Base-by-base conservation (phyloP, 2,888 invertebrate species). In the Linnaemya vulpina region DNA sequence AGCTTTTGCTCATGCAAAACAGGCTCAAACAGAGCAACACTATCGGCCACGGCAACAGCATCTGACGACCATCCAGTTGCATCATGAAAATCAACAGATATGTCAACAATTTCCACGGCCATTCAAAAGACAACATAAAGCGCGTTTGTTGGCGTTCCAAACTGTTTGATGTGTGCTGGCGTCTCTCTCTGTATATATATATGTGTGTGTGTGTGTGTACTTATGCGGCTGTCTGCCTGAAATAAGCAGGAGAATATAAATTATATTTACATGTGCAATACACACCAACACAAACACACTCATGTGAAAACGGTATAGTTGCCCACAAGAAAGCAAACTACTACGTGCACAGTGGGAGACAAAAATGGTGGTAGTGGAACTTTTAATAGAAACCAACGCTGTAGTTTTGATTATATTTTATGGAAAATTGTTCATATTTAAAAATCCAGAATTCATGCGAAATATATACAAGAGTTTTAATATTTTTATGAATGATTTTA, bases 31-130 rank as follows among this genome's bases (percentile, higher is more conserved):
- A 30, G 8, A 15, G n/a, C 22, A 40, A n/a, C 35, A 62, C 30
- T 30, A 5, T 5, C 30, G 30, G 30, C 30, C 4, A 40, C 9
- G 60, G 43, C 60, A 46, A 38, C 60, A 78, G 62, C 67, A 53
- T 43, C 13, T 30, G 67, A 74, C 77, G 73, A 83, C 60, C 71
- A n/a, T n/a, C n/a, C n/a, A 83, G 67, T 77, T 53, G 67, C 25
- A 38, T 68, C 73, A 68, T 49, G n/a, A 74, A 68, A 79, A 80
- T 65, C 63, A 80, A 62, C 80, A 67, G 67, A 70, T 76, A 79
- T 53, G 80, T 71, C 75, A 76, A 71, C 58, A 70, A 71, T 58
- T 70, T 71, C 76, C 76, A 58, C 58, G 70, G 8, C 49, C 40
- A 46, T 49, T 13, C 35, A 25, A 71, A 51, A 49, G 63, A 58